Evolutionary conservation across 1,140 invertebrate species (phyloP).

Genomic region (Papilio helenus): DNA sequence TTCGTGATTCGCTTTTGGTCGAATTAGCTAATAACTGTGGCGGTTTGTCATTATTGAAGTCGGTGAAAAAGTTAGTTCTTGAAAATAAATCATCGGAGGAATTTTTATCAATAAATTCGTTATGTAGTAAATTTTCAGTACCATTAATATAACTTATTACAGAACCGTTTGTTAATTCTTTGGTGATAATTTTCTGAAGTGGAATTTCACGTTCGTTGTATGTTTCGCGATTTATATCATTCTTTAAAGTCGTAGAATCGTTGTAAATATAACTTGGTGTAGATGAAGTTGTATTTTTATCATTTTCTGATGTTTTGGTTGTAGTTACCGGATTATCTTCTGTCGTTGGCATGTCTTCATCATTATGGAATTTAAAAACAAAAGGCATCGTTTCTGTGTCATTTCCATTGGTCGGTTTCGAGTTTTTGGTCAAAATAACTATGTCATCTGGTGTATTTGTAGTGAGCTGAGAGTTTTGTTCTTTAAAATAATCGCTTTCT

Average conservation of each 20-base stretch:
- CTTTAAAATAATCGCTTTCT: not conserved
- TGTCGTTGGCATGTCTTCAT: not conserved
- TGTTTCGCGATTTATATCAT: not conserved
- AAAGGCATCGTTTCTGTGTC: not conserved
- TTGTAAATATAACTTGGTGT: not conserved
- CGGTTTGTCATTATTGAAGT: not conserved
- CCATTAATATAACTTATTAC: constrained; percentile 12
- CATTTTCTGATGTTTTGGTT: not conserved
- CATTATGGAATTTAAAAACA: not conserved
- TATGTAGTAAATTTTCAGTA: not conserved
- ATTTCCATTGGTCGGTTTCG: not conserved
- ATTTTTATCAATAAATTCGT: not conserved
- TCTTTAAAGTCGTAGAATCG: not conserved
- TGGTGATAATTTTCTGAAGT: constrained; percentile 6
- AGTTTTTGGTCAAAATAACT: not conserved
- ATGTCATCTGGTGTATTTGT: not conserved
- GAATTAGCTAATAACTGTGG: not conserved
- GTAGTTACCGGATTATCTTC: not conserved
- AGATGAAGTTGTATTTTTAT: not conserved
- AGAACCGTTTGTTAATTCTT: constrained; percentile 20
- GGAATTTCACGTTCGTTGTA: constrained; percentile 16
- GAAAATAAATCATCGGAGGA: not conserved
- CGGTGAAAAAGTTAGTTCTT: not conserved
- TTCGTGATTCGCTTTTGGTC: not conserved
- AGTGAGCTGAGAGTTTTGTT: not conserved